Conservation (phyloP, 2,888 invertebrate species). For the Criorhina ranunculi region DNA sequence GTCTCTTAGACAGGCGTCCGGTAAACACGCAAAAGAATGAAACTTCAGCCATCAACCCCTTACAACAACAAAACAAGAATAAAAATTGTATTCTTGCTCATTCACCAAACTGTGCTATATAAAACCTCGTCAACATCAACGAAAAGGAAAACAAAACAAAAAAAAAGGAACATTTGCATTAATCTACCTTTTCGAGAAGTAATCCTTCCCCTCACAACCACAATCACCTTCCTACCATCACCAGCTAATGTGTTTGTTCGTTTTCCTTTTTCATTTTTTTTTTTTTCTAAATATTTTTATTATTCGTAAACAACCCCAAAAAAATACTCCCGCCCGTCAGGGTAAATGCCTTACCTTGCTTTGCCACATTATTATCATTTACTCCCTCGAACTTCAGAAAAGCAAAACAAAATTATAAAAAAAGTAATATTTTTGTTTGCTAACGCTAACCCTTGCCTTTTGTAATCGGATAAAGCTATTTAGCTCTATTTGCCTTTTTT, state of each 20-base stretch:
- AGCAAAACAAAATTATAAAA: slow-evolving; percentile 60
- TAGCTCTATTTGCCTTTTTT: slow-evolving; percentile 69
- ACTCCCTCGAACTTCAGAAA: slow-evolving; percentile 25
- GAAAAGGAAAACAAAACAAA: slow-evolving; percentile 21
- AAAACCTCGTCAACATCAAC: slow-evolving; percentile 32
- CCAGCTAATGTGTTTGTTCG: slow-evolving; percentile 67
- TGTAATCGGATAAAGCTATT: slow-evolving; percentile 73
- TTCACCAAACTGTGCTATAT: slow-evolving; percentile 26
- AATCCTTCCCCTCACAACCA: slow-evolving; percentile 8
- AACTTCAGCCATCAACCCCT: slow-evolving; percentile 63
- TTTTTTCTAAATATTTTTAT: slow-evolving; percentile 62
- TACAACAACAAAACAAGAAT: slow-evolving; percentile 47
- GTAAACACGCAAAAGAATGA: slow-evolving; percentile 44
- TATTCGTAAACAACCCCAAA: slow-evolving; percentile 70
- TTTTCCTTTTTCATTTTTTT: slow-evolving; percentile 21
- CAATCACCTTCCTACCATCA: background rate
- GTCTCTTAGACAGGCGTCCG: slow-evolving; percentile 44
- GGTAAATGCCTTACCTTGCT: slow-evolving; percentile 41
- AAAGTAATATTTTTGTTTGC: slow-evolving; percentile 68
- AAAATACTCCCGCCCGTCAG: slow-evolving; percentile 55
- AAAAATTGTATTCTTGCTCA: slow-evolving; percentile 40
- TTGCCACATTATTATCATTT: slow-evolving; percentile 70
- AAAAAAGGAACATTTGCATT: slow-evolving; percentile 60
- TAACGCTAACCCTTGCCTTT: slow-evolving; percentile 73
- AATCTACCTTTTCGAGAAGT: slow-evolving; percentile 56